Evolutionary conservation across 53 echinoderm and acorn worm species (phyloP).

Genomic region (Mesocentrotus franciscanus): DNA sequence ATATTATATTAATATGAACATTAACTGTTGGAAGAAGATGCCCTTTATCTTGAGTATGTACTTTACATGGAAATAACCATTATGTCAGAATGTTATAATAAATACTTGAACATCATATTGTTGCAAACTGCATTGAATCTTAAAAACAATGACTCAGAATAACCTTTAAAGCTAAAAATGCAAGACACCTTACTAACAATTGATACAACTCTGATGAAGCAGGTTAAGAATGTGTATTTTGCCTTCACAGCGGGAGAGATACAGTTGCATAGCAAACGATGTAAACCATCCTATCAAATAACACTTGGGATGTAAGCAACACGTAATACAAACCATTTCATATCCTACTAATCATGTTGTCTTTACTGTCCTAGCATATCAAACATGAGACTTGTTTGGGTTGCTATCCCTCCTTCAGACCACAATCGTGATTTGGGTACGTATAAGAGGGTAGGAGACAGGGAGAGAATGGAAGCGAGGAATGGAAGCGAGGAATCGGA

Average conservation of each 20-base stretch:
- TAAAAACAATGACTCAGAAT: background rate
- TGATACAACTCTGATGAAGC: background rate
- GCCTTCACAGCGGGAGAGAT: background rate
- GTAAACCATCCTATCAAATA: background rate
- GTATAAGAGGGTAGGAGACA: background rate
- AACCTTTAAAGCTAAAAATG: background rate
- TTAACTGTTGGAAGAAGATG: background rate
- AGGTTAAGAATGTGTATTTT: background rate
- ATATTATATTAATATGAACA: background rate
- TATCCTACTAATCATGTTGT: background rate
- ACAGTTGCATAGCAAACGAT: background rate
- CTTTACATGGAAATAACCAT: background rate
- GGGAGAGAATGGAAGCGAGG: background rate
- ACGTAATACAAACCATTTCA: background rate
- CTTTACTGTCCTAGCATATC: slow-evolving; percentile 28
- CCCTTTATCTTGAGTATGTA: background rate
- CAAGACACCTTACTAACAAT: background rate
- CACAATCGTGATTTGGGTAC: slow-evolving; percentile 15
- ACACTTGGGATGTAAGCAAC: background rate
- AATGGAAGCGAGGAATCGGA: background rate
- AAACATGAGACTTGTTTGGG: background rate
- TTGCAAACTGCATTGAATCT: background rate
- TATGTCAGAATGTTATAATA: background rate
- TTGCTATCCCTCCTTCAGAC: background rate
- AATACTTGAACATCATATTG: background rate